Base-by-base conservation (phyloP, 1,140 invertebrate species). In the Atopsyche davidsoni region DNA sequence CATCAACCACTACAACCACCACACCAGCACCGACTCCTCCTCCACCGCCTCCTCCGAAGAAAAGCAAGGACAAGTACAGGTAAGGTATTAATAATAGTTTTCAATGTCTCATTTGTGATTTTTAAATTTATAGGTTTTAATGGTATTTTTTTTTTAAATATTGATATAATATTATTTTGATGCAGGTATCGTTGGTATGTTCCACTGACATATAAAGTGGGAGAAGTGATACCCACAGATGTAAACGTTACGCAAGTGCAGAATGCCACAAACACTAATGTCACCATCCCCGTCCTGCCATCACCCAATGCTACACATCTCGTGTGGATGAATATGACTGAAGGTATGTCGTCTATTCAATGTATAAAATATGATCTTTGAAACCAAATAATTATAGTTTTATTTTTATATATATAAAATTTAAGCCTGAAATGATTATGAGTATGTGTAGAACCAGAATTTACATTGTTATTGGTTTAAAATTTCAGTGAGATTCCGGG, bases 301-400 rank as follows among this genome's bases (percentile, higher is more conserved):
- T n/a, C n/a, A n/a, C 21, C 3, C 55, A 43, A 60, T 59, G 11
- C 49, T 63, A 46, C 64, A 69, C 53, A 76, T 74, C 38, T 58
- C 35, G 72, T 83, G 28, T 87, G 84, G 84, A 81, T 87, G 79
- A 86, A 86, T 59, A 79, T 81, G 77, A 79, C 76, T n/a, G 77
- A 82, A 66, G 78, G 82, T 85, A 74, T 36, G 22, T 13, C n/a
- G n/a, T n/a, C n/a, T n/a, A n/a, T n/a, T n/a, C n/a, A n/a, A n/a
- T n/a, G n/a, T n/a, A n/a, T n/a, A n/a, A n/a, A n/a, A n/a, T n/a
- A n/a, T n/a, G n/a, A n/a, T n/a, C n/a, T n/a, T n/a, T n/a, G n/a
- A n/a, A n/a, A n/a, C n/a, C 7, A 31, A 31, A 31, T 7, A 9
- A 31, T 14, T 35, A 34, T 34, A 34, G 13, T 34, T 32, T 13